Evolutionary conservation across 2,113 vertebrate species (phyloP), one percentile per base, ranked within the genome.

Genomic region (Tyto alba): DNA sequence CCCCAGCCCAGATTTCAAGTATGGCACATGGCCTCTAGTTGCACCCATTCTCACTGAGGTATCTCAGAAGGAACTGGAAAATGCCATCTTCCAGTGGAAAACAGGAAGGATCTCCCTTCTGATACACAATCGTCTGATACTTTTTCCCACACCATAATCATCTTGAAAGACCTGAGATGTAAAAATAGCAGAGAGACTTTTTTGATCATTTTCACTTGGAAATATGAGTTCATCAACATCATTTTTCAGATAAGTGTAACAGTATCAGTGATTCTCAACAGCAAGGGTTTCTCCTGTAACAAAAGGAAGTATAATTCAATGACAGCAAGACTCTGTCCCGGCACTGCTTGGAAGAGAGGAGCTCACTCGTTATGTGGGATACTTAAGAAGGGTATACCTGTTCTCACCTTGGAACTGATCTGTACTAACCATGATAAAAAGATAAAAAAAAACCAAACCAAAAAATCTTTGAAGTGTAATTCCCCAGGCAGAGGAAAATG

Each of bases 1-100:
- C 13, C 2, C 16, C 0, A 0, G 26, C 19, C 30, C 4, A 0
- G 6, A 30, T 68, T 84, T 84, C 26, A 81, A 60, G 30, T 34
- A 68, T 20, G 43, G 50, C 29, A 64, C 56, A 29, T 13, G 20
- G 38, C 27, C 20, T 76, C 75, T 3, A 1, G 11, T 47, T 84
- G 21, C 41, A 43, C 19, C 8, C 26, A 11, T 59, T 88, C n/a
- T 69, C 34, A 47, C 21, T 13, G 16, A 63, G 17, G 16, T 75
- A 34, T 45, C 60, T 63, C 29, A 57, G 48, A 88, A 79, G 16
- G 13, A 79, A 53, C 29, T 36, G 8, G 34, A 43, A 94, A 75
- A 69, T 38, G 4, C 11, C 13, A 26, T 34, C n/a, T 91, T 71
- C 48, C 40, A 71, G 19, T 12, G 30, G 79, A 69, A 84, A 30